Percentiles rank a stretch among this genome's conserved stretches.
Conservation (phyloP, 2,113 vertebrate species). For the Progne subis region DNA sequence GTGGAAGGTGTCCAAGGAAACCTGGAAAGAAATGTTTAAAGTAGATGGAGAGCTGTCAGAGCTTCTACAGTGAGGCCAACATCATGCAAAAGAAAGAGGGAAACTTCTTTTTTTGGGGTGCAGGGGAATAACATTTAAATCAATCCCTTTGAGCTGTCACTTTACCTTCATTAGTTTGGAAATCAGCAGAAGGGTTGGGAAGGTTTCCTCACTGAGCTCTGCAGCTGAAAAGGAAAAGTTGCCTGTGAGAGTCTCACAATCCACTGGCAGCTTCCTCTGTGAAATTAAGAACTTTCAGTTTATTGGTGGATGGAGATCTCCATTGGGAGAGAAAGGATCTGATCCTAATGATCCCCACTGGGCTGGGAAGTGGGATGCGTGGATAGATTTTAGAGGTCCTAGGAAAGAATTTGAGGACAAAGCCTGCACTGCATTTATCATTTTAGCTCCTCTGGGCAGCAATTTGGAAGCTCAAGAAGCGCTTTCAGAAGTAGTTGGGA, state of each 20-base stretch:
- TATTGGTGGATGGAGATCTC: not conserved
- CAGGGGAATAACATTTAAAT: not conserved
- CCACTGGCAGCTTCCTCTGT: not conserved
- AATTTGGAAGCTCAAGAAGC: not conserved
- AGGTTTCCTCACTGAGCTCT: constrained; percentile 91
- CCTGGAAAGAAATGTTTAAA: constrained; percentile 63
- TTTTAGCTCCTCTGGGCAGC: not conserved
- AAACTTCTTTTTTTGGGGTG: not conserved
- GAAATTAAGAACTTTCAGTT: not conserved
- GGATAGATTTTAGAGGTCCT: not conserved
- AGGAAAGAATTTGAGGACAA: not conserved
- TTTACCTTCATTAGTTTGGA: constrained; percentile 95
- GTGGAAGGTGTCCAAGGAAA: constrained; percentile 89
- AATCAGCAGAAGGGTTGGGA: constrained; percentile 90
- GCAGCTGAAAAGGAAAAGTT: constrained; percentile 76
- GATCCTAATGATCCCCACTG: not conserved
- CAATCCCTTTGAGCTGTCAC: not conserved
- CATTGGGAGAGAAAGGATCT: not conserved
- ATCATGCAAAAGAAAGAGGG: not conserved
- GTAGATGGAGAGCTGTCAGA: not conserved
- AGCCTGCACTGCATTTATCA: not conserved
- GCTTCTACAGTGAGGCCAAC: not conserved
- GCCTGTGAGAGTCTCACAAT: not conserved
- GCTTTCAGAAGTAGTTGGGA: not conserved
- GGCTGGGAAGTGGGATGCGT: not conserved